These are phyloP conservation scores for Myopa tessellatipennis DNA, from an alignment of 2,888 invertebrate species.

Conservation along the genomic window DNA sequence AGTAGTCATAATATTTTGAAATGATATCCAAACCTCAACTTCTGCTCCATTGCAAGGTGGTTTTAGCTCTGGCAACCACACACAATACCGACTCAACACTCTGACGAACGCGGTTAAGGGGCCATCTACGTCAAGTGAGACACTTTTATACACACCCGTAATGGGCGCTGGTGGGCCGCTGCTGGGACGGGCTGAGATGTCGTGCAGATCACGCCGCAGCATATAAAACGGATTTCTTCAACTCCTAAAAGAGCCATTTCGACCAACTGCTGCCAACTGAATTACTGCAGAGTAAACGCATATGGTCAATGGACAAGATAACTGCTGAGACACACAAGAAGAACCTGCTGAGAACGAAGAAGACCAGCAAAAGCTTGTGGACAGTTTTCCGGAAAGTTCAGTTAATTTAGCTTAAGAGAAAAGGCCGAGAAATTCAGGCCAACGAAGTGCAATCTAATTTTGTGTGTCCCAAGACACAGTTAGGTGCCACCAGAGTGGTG, in stretches of 20 bases:
- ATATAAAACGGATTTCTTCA: slow-evolving; percentile 58
- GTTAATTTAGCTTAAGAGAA: background rate
- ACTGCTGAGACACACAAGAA: slow-evolving; percentile 2
- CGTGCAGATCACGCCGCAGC: too few species aligned
- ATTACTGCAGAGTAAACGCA: slow-evolving; percentile 43
- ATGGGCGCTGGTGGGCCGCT: background rate
- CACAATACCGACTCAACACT: background rate
- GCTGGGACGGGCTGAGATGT: too few species aligned
- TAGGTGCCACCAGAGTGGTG: background rate
- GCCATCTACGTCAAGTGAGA: background rate
- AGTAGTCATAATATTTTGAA: too few species aligned
- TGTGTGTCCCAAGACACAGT: background rate
- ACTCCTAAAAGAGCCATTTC: slow-evolving; percentile 61
- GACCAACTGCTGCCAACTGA: slow-evolving; percentile 59
- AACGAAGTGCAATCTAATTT: background rate
- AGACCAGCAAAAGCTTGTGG: background rate
- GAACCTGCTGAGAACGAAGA: background rate
- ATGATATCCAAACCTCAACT: background rate
- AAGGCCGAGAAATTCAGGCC: background rate
- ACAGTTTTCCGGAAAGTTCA: slow-evolving; percentile 3
- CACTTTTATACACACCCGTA: background rate
- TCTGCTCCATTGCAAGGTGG: background rate
- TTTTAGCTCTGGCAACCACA: background rate
- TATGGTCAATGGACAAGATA: slow-evolving; percentile 13
- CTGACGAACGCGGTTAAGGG: background rate